These are phyloP conservation scores for Amphilophus citrinellus DNA, from an alignment of 2,113 vertebrate species.

Conservation along the genomic window DNA sequence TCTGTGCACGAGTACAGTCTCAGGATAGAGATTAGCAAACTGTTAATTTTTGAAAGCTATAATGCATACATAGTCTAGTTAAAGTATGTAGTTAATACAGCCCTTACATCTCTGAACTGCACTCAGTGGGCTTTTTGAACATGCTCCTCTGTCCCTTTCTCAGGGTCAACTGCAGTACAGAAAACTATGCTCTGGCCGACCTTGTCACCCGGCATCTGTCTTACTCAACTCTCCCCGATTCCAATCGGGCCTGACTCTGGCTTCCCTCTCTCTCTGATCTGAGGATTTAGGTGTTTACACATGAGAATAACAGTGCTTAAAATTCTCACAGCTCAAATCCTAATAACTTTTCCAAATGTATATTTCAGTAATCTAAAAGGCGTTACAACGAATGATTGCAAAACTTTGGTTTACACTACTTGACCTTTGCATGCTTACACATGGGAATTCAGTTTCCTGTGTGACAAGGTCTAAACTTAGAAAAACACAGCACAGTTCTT, in stretches of 20 bases:
- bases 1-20: no score
- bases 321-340: constrained; percentile 17
- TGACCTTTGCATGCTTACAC: constrained; percentile 41
- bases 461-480: constrained; percentile 57
- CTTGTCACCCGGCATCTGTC: constrained; percentile 63
- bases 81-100: neutral
- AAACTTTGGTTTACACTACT: neutral
- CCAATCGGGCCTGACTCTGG: constrained; percentile 14
- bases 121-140: constrained; percentile 8
- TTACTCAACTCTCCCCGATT: constrained; percentile 54
- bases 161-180: constrained; percentile 45
- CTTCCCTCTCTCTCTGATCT: neutral
- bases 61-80: neutral
- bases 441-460: constrained; percentile 75
- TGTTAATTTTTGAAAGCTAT: no score
- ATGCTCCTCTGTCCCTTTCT: constrained; percentile 22
- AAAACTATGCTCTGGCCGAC: constrained; percentile 34
- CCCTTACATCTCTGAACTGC: neutral
- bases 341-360: constrained; percentile 1
- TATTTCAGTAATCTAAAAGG: neutral
- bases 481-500: constrained; percentile 17
- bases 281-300: constrained; percentile 21
- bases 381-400: neutral
- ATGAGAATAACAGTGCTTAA: neutral
- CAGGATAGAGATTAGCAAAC: no score